Evolutionary conservation across 2,888 invertebrate species (phyloP), one percentile per base, ranked within the genome.

Genomic region (Sminthurides aquaticus): DNA sequence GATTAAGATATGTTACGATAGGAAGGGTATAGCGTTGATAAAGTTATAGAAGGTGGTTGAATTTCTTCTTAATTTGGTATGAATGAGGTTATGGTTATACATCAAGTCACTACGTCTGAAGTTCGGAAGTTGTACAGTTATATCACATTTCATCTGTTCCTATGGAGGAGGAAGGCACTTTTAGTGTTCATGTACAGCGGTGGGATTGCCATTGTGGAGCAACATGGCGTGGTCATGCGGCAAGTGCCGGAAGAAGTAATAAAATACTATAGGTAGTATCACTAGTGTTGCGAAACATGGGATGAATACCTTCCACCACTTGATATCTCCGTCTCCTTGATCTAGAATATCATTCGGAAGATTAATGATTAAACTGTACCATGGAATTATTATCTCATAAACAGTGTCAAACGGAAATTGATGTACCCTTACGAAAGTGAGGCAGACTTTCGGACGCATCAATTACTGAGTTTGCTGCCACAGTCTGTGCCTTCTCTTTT

Each of bases 231-330:
- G 24, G 8, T 64, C 64, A 57, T 57, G 54, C 43, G 34, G 65
- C n/a, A 69, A 5, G 64, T 71, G 68, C 57, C 69, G 68, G 29
- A 65, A 49, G 58, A 68, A 73, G 20, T 71, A 58, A 52, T 62
- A 72, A 49, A 69, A 68, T 27, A 73, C 58, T 28, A 71, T 64
- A 48, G 73, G 73, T 57, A 73, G 70, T 2, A 65, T 59, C 27
- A 73, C 66, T 34, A 73, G 54, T 26, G 72, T 59, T 18, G 57
- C 69, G 18, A 71, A 49, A 52, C 73, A 73, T 1, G 73, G 73
- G 34, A 73, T 49, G 25, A 70, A 58, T 24, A 73, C 27, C 56
- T 66, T 66, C 73, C 73, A 73, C 73, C 73, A 73, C 52, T 71
- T 69, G 26, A 73, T 25, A 66, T 54, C 67, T 22, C 55, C 22